These are phyloP conservation scores for Cantharis rufa DNA, from an alignment of 2,888 invertebrate genomes.

Conservation along the genomic window DNA sequence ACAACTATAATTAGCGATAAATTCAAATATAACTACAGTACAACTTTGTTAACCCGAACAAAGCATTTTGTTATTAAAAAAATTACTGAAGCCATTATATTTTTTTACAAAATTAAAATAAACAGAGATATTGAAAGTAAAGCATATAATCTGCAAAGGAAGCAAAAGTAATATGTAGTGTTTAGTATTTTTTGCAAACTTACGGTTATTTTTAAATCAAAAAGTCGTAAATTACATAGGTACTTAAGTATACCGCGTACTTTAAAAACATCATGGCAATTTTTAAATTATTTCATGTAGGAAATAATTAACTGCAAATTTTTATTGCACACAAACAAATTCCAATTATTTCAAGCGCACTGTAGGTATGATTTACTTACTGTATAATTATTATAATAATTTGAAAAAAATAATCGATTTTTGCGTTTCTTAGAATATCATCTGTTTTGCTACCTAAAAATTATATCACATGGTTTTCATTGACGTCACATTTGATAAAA, in stretches of 20 bases:
- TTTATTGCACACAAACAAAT: not conserved
- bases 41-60: no score
- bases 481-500: not conserved
- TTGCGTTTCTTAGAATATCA: not conserved
- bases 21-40: not conserved
- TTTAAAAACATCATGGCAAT: not conserved
- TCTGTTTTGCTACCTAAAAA: not conserved
- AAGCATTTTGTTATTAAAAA: no score
- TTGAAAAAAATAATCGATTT: not conserved
- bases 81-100: not conserved
- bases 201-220: not conserved
- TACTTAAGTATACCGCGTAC: not conserved
- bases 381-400: not conserved
- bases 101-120: not conserved
- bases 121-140: not conserved
- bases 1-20: not conserved
- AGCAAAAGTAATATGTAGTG: not conserved
- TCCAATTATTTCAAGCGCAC: not conserved
- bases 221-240: not conserved
- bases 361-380: not conserved
- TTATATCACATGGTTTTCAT: not conserved
- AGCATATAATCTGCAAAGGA: not conserved
- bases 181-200: not conserved
- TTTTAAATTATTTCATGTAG: not conserved
- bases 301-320: not conserved